Evolutionary conservation across 2,113 vertebrate species (phyloP).

Genomic region (Seriola quinqueradiata): DNA sequence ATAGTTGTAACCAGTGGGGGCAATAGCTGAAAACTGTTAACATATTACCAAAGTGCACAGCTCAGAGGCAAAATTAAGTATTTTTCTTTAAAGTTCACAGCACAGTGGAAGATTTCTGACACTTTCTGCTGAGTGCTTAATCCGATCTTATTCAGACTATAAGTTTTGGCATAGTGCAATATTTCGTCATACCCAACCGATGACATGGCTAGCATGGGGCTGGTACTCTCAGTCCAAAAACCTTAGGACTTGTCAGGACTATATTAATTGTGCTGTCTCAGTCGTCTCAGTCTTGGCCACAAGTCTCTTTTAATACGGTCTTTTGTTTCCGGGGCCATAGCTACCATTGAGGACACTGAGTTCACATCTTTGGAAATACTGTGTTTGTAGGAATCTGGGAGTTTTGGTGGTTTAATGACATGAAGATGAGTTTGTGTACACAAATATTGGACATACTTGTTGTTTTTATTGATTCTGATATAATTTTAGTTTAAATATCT

Average conservation of each 20-base stretch:
- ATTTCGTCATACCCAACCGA: conserved; percentile 18
- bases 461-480: neutral
- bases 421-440: neutral
- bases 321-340: too few relatives aligned
- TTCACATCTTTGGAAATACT: too few relatives aligned
- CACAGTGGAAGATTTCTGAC: conserved; percentile 28
- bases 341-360: too few relatives aligned
- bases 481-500: too few relatives aligned
- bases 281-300: too few relatives aligned
- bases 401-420: neutral
- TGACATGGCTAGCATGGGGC: neutral
- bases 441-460: neutral
- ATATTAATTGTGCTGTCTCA: too few relatives aligned
- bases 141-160: conserved; percentile 6
- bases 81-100: neutral
- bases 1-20: conserved; percentile 21
- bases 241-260: neutral
- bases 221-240: neutral
- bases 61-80: conserved; percentile 18
- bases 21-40: conserved; percentile 30
- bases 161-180: neutral
- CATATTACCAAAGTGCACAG: conserved; percentile 30
- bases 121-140: conserved; percentile 15
- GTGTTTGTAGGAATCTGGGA: too few relatives aligned
- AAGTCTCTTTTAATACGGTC: too few relatives aligned